Percentiles rank a stretch among this genome's conserved stretches.
These are phyloP conservation scores for Philopedon plagiatum DNA, from an alignment of 2,888 invertebrate species.

Conservation along the genomic window DNA sequence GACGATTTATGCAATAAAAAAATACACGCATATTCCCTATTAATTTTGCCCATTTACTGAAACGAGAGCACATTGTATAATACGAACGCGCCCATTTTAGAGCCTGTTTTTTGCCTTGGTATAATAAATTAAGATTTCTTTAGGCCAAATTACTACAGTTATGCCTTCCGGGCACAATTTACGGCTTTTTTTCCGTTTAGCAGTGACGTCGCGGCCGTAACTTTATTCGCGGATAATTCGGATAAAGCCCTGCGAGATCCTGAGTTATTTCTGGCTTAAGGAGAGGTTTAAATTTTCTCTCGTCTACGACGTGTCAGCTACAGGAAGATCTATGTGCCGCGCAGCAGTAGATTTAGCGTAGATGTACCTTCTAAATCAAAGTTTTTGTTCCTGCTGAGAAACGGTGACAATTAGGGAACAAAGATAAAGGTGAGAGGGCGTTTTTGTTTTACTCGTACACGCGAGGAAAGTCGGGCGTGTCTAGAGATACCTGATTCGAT, in stretches of 20 bases:
- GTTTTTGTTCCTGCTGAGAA: conserved; percentile 43
- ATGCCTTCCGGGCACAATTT: conserved; percentile 23
- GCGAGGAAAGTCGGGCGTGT: no score
- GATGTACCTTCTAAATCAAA: conserved; percentile 49
- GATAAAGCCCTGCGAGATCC: conserved; percentile 46
- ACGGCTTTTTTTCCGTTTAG: conserved; percentile 23
- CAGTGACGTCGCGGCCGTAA: conserved; percentile 30
- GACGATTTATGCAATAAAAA: no score
- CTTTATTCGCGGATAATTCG: conserved; percentile 47
- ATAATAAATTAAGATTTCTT: conserved; percentile 17
- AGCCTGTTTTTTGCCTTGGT: neutral
- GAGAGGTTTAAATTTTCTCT: conserved; percentile 44
- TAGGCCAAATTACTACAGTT: conserved; percentile 17
- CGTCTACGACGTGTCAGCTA: conserved; percentile 44
- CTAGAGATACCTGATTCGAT: no score
- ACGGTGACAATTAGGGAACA: conserved; percentile 38
- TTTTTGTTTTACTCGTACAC: neutral
- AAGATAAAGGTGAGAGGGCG: conserved; percentile 12
- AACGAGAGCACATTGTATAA: no score
- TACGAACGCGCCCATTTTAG: no score
- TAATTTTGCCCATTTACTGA: no score
- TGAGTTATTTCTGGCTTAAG: conserved; percentile 48
- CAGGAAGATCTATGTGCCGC: conserved; percentile 42
- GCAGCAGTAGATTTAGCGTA: conserved; percentile 45
- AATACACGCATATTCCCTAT: no score